phyloP scores from a whole-genome alignment of 2,888 invertebrate genomes.

The Caenorhabditis japonica region DNA sequence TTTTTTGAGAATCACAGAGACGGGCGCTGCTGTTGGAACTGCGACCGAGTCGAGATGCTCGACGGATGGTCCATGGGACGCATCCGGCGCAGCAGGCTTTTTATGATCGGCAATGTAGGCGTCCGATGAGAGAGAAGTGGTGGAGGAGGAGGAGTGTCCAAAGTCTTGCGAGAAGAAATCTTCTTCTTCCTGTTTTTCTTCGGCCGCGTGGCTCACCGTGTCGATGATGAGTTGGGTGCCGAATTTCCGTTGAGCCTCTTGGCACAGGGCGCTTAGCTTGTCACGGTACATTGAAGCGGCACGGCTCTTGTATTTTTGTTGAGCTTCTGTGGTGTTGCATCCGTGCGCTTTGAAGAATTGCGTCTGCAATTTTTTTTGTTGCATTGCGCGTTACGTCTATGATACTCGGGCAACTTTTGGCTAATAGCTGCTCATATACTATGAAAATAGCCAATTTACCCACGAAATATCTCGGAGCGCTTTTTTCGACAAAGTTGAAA shows the following conservation, averaged over 20 bases:
- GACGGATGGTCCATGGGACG: constrained; percentile 62
- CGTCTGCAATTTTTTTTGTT: constrained; percentile 83
- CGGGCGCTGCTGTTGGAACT: constrained; percentile 78
- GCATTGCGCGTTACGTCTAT: too few species aligned
- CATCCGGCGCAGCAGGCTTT: constrained; percentile 30
- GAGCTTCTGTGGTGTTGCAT: constrained; percentile 90
- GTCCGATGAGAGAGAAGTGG: constrained; percentile 60
- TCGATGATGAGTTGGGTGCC: constrained; percentile 85
- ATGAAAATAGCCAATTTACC: too few species aligned
- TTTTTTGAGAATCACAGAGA: constrained; percentile 82
- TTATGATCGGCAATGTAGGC: constrained; percentile 57
- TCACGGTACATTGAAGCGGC: constrained; percentile 93
- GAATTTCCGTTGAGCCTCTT: constrained; percentile 89
- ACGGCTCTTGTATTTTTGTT: constrained; percentile 96
- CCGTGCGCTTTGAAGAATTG: constrained; percentile 95
- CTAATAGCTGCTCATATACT: too few species aligned
- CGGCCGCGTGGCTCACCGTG: constrained; percentile 50
- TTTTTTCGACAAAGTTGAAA: too few species aligned
- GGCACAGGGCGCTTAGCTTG: constrained; percentile 87
- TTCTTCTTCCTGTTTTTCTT: constrained; percentile 54
- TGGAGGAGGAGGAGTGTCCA: constrained; percentile 52
- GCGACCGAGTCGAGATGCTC: constrained; percentile 63
- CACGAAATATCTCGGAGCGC: too few species aligned
- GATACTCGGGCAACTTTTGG: too few species aligned
- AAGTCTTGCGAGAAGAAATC: constrained; percentile 73